These are phyloP conservation scores for Graphium colonna DNA, from an alignment of 2,888 invertebrate genomes.

Conservation along the genomic window DNA sequence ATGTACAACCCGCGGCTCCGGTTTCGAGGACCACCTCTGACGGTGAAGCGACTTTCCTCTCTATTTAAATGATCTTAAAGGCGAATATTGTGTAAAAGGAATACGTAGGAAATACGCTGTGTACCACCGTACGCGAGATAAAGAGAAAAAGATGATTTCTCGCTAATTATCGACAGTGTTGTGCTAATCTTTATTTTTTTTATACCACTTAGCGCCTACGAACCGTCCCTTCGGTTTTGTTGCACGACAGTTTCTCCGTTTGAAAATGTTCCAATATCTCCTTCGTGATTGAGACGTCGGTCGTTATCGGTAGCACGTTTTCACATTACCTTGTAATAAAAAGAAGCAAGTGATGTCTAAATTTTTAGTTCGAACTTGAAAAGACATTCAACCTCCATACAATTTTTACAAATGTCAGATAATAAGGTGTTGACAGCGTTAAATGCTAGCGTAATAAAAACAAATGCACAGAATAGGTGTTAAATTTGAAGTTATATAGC, in stretches of 20 bases:
- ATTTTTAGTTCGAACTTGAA: too few relatives aligned
- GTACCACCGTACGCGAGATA: conserved; percentile 52
- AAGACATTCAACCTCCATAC: too few relatives aligned
- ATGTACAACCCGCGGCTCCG: conserved; percentile 44
- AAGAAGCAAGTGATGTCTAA: too few relatives aligned
- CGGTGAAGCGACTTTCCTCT: conserved; percentile 31
- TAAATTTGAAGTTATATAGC: too few relatives aligned
- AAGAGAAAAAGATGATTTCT: conserved; percentile 73
- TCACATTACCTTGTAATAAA: too few relatives aligned
- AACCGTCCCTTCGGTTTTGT: conserved; percentile 54
- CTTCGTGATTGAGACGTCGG: neutral
- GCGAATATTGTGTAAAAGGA: conserved; percentile 25
- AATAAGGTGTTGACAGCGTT: too few relatives aligned
- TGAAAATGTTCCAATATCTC: conserved; percentile 25
- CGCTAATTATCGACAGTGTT: conserved; percentile 71
- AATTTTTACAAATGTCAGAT: too few relatives aligned
- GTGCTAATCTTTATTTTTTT: conserved; percentile 48
- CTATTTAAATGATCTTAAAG: conserved; percentile 28
- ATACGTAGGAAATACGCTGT: conserved; percentile 30
- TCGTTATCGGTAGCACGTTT: too few relatives aligned
- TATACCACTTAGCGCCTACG: conserved; percentile 68
- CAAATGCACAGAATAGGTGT: too few relatives aligned
- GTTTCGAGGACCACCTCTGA: conserved; percentile 33
- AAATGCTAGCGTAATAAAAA: too few relatives aligned
- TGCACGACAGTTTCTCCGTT: conserved; percentile 28